Percentiles rank a stretch among this genome's conserved stretches.
Evolutionary conservation across 2,888 invertebrate genomes (phyloP).

Genomic region (Alloscopus bannaensis): DNA sequence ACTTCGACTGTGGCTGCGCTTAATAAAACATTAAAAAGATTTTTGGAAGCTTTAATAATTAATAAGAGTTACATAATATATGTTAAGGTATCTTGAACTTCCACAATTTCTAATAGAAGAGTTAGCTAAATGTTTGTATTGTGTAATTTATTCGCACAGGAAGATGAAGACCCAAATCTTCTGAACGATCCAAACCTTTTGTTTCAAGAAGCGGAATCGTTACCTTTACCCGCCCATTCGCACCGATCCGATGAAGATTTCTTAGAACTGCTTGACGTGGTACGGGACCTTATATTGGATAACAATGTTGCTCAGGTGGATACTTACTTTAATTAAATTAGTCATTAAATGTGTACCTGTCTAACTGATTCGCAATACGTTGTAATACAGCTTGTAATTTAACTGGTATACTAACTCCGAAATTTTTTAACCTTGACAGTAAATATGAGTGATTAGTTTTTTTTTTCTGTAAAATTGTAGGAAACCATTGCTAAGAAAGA

Average conservation of each 20-base stretch:
- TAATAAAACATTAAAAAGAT: too few species aligned
- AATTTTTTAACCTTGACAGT: too few species aligned
- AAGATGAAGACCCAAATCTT: conserved; percentile 34
- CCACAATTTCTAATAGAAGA: too few species aligned
- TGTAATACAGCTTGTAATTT: too few species aligned
- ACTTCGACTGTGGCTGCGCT: too few species aligned
- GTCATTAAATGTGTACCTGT: background rate
- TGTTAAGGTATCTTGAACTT: too few species aligned
- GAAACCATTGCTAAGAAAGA: background rate
- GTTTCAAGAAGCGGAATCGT: background rate
- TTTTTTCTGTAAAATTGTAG: background rate
- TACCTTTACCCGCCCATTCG: background rate
- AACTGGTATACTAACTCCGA: too few species aligned
- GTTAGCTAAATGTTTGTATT: too few species aligned
- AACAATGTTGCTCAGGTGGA: conserved; percentile 16
- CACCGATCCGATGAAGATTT: background rate
- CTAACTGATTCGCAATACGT: too few species aligned
- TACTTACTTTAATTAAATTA: background rate
- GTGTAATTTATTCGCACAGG: too few species aligned
- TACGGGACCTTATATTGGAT: conserved; percentile 16
- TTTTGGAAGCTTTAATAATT: too few species aligned
- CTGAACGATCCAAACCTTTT: conserved; percentile 28
- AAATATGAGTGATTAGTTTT: background rate
- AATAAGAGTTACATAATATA: too few species aligned
- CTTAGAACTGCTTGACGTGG: background rate